phyloP scores from a whole-genome alignment of 2,797 vertebrate species.

The Triplophysa yarkandensis region DNA sequence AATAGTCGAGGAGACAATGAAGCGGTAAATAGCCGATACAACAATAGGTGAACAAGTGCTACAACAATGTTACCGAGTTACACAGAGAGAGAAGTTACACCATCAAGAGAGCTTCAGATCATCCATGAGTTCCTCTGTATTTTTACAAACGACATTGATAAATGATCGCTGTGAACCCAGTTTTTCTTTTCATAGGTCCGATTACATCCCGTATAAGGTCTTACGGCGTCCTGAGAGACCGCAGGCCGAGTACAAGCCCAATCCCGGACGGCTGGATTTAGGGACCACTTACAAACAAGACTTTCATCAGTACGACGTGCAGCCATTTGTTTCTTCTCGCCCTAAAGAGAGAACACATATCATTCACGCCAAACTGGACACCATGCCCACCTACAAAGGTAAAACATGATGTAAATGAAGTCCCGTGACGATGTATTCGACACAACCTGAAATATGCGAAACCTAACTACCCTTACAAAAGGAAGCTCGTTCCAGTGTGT shows the following conservation, averaged over 20 bases:
- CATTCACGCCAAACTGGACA: conserved; percentile 72
- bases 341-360: conserved; percentile 71
- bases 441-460: neutral
- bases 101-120: neutral
- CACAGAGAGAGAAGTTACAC: too few relatives aligned
- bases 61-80: too few relatives aligned
- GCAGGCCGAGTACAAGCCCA: conserved; percentile 74
- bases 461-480: neutral
- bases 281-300: conserved; percentile 79
- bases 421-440: neutral
- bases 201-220: conserved; percentile 78
- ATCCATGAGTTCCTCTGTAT: too few relatives aligned
- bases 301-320: conserved; percentile 73
- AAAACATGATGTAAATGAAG: conserved; percentile 39
- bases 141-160: too few relatives aligned
- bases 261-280: conserved; percentile 72
- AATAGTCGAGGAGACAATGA: too few relatives aligned
- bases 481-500: too few relatives aligned
- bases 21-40: too few relatives aligned
- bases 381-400: conserved; percentile 86
- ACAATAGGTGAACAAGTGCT: too few relatives aligned
- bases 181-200: conserved; percentile 70
- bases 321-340: conserved; percentile 66
- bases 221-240: conserved; percentile 59
- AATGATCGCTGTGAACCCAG: too few relatives aligned